Base-by-base conservation (phyloP, 2,797 vertebrate species). In the Pyrocephalus nanus region DNA sequence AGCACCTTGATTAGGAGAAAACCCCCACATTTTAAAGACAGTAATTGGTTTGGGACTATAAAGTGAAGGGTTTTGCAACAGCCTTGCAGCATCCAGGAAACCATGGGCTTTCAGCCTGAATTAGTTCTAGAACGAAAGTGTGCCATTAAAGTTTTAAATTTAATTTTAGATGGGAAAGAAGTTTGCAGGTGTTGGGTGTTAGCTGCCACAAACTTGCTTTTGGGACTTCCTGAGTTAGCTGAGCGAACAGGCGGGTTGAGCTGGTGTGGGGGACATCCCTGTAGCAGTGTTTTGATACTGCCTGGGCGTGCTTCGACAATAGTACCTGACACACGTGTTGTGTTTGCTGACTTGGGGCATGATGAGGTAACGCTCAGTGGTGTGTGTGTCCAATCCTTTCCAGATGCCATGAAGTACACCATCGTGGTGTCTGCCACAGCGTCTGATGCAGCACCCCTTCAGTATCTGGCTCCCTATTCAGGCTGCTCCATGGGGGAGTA, bases 401-500 rank as follows among this genome's bases (percentile, higher is more conserved):
- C 84, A 98, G 98, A 99, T 97, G 99, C 99, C 95, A 99, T 99
- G 99, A 99, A 99, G 96, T 99, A 99, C 97, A 99, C 99, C 64
- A 99, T 99, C 8, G 99, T 99, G 97, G 99, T 99, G 74, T 99
- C 99, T 67, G 99, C 99, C 64, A 99, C 99, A 1, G 99, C 99
- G 20, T 99, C 99, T 0, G 99, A 99, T 84, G 99, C 99, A n/a
- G 99, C 99, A 50, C 99, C 99, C 17, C 98, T 99, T 90, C 99
- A 99, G 98, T 99, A 99, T 93, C 96, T 99, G 97, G 99, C 99
- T 95, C 99, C 99, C 9, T 99, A 99, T 94, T 99, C 99, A 3
- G 99, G 99, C 88, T 99, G 99, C 97, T 99, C 99, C 92, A 99
- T 99, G 99, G 99, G 99, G 71, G 99, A 99, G 54, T 99, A 99